Percentiles rank a stretch among this genome's conserved stretches.
Evolutionary conservation across 2,888 invertebrate species (phyloP).

Genomic region (Mechanitis messenoides): DNA sequence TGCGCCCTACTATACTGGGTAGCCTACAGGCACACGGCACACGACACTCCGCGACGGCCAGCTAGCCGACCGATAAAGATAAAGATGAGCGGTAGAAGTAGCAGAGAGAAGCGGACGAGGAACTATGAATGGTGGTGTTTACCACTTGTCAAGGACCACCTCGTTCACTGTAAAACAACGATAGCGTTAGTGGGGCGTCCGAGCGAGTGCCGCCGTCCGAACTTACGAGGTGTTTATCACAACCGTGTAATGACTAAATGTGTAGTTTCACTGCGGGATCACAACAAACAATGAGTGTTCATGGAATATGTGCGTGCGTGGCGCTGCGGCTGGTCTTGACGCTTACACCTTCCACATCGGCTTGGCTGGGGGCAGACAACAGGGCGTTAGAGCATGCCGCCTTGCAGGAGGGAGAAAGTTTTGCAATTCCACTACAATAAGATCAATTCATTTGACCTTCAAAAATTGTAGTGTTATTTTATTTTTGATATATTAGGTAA

Average conservation of each 20-base stretch:
- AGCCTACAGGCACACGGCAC: slow-evolving; percentile 30
- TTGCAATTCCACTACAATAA: slow-evolving; percentile 37
- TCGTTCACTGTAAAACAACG: slow-evolving; percentile 83
- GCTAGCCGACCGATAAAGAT: slow-evolving; percentile 39
- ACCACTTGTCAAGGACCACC: slow-evolving; percentile 83
- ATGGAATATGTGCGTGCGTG: slow-evolving; percentile 73
- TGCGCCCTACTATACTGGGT: slow-evolving; percentile 24
- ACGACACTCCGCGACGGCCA: slow-evolving; percentile 28
- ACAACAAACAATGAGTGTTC: slow-evolving; percentile 76
- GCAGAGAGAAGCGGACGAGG: slow-evolving; percentile 72
- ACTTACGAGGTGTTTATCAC: slow-evolving; percentile 69
- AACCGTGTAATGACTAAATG: slow-evolving; percentile 69
- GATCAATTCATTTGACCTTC: slow-evolving; percentile 11
- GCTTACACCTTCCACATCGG: slow-evolving; percentile 70
- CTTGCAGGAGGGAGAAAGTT: slow-evolving; percentile 36
- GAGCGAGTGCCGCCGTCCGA: slow-evolving; percentile 60
- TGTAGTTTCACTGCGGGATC: slow-evolving; percentile 76
- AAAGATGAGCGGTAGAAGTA: slow-evolving; percentile 65
- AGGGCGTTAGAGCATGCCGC: slow-evolving; percentile 65
- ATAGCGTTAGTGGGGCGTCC: slow-evolving; percentile 62
- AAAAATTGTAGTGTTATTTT: slow-evolving; percentile 3
- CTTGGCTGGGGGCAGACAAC: slow-evolving; percentile 71
- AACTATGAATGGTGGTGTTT: slow-evolving; percentile 72
- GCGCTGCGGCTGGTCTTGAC: slow-evolving; percentile 60
- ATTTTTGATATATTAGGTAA: slow-evolving; percentile 9